Base-by-base conservation (phyloP, 2,113 vertebrate genomes). In the Ibidorhyncha struthersii region DNA sequence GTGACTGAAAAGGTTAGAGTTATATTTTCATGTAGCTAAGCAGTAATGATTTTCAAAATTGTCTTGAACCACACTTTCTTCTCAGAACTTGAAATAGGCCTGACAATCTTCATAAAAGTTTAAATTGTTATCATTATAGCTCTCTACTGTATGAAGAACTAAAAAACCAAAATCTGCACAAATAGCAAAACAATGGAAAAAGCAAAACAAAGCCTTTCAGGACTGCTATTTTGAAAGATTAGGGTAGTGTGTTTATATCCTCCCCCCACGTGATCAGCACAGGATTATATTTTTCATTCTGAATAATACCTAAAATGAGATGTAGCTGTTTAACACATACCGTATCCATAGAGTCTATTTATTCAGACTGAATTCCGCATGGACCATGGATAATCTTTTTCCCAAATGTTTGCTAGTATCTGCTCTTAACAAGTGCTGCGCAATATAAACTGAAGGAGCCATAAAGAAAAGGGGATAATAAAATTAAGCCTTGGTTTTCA, bases 361-460 rank as follows among this genome's bases (percentile, higher is more conserved):
- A 96, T 95, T 93, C 82, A 80, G 50, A 66, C 84, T 69, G 50
- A 91, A 95, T 97, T 93, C 81, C 78, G 82, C 62, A 52, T 50
- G 88, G 74, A 65, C 76, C 30, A 49, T 43, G 38, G 74, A 85
- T 96, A 95, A 96, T 62, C 59, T 95, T 66, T 65, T 73, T 30
- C 79, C 83, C 59, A 94, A 92, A 82, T 92, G 85, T 79, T 89
- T 96, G 92, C 67, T 43, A 70, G 23, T 89, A 71, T 93, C 76
- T 85, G 53, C 82, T 95, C 59, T 89, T 96, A 89, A 93, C 80
- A 81, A 96, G 52, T 43, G 40, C 32, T 89, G 29, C 49, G 45
- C 77, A 83, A 25, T 71, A 89, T 92, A 97, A 94, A 96, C 89
- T 71, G 72, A 86, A 78, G 45, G 59, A 69, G 59, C 29, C 23